Base-by-base conservation (phyloP, 2,888 invertebrate genomes). In the Odontothrips loti region DNA sequence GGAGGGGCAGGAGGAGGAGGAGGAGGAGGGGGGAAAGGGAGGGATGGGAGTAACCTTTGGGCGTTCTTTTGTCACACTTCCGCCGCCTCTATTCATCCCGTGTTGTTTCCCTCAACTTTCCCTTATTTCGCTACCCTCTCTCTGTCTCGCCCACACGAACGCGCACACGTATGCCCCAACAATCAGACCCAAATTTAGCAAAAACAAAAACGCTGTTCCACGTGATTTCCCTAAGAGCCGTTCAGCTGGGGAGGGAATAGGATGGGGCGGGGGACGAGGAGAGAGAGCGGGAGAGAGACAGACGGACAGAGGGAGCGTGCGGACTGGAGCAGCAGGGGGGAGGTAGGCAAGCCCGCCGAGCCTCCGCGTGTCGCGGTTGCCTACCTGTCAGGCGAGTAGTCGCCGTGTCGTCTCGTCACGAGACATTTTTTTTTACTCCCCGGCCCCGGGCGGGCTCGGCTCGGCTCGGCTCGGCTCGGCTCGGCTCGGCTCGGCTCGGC, bases 101-200 rank as follows among this genome's bases (percentile, higher is more conserved):
- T 6, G 34, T 43, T n/a, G n/a, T 2, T 43, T 43, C 34, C 34
- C 34, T 68, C 9, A 63, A n/a, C 23, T 63, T 23, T 68, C n/a
- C 23, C 68, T n/a, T 23, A n/a, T 23, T 23, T n/a, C 27, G 27
- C 20, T 20, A 11, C 10, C 0, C 17, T 20, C 58, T 15, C 34
- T 17, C 58, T 15, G 15, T 58, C 34, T 43, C 68, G 23, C 23
- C 10, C 27, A 27, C 68, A 75, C 68, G 27, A n/a, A 68, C 23
- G 68, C 68, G 68, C 68, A 3, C 23, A 27, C 68, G 68, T 75
- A 27, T 75, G 27, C 68, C 68, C 68, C 68, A 27, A 75, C 68
- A 75, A 75, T 75, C 68, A 75, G 68, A 3, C 68, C 68, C 68
- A 75, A 75, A 75, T 75, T 75, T 75, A 75, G 68, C 68, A 75